Evolutionary conservation across 1,140 invertebrate genomes (phyloP).

Genomic region (Trachymyrmex septentrionalis): DNA sequence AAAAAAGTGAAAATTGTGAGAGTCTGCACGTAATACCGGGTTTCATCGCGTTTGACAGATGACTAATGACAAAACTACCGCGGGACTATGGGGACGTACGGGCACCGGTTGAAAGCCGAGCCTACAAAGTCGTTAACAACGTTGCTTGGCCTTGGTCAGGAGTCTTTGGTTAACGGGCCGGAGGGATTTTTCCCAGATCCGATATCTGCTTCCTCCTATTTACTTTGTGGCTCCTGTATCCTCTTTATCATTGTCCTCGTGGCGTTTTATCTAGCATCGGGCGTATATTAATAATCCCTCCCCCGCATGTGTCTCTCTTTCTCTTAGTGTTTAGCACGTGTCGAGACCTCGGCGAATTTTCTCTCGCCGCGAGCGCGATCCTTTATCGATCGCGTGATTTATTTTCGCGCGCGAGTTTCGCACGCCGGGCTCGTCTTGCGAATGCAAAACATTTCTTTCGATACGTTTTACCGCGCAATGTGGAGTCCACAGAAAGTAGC

Average conservation of each 20-base stretch:
- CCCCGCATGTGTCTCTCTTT: conserved; percentile 21
- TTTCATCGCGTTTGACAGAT: conserved; percentile 76
- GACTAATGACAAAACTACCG: conserved; percentile 71
- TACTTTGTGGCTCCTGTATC: conserved; percentile 65
- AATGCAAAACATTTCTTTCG: background rate
- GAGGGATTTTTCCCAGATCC: conserved; percentile 65
- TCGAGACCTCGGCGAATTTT: conserved; percentile 43
- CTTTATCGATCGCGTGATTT: conserved; percentile 48
- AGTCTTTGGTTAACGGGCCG: conserved; percentile 73
- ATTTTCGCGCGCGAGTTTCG: conserved; percentile 40
- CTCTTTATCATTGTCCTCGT: conserved; percentile 71
- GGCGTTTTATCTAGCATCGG: conserved; percentile 60
- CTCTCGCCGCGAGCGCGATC: background rate
- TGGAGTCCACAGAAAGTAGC: no score
- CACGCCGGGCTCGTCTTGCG: background rate
- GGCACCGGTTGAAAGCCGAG: conserved; percentile 58
- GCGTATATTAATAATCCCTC: conserved; percentile 59
- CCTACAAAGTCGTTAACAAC: conserved; percentile 72
- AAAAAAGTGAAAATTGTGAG: conserved; percentile 21
- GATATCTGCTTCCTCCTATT: conserved; percentile 74
- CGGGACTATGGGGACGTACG: conserved; percentile 9
- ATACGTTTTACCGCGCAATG: background rate
- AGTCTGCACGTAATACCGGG: conserved; percentile 68
- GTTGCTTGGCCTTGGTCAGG: conserved; percentile 73
- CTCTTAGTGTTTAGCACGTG: conserved; percentile 30